These are phyloP conservation scores for Sebastes trivittatus DNA, from an alignment of 2,797 vertebrate genomes.

Conservation along the genomic window DNA sequence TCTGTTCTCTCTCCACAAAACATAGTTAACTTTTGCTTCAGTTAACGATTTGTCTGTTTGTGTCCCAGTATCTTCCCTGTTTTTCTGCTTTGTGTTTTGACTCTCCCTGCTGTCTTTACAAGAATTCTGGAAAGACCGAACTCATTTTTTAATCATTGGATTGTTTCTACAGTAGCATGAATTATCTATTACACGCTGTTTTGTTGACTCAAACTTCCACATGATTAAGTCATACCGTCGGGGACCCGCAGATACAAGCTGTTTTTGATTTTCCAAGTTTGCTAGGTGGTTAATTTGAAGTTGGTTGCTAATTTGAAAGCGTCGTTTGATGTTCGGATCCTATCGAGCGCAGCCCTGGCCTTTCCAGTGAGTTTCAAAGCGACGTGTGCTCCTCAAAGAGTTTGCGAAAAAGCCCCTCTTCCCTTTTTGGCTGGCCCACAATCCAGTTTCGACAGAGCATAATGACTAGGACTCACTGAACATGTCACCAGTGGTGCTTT, in stretches of 20 bases:
- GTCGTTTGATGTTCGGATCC: conserved; percentile 71
- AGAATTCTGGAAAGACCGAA: conserved; percentile 35
- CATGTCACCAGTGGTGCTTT: conserved; percentile 53
- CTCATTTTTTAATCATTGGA: conserved; percentile 30
- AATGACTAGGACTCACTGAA: conserved; percentile 70
- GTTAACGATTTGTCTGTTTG: conserved; percentile 37
- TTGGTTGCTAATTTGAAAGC: conserved; percentile 72
- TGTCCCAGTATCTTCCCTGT: conserved; percentile 17
- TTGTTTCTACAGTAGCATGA: conserved; percentile 62
- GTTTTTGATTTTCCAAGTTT: conserved; percentile 64
- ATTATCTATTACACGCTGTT: conserved; percentile 69
- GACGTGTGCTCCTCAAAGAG: conserved; percentile 61
- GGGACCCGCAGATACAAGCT: conserved; percentile 52
- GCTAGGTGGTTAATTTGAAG: conserved; percentile 74
- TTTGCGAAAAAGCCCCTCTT: conserved; percentile 46
- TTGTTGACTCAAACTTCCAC: conserved; percentile 71
- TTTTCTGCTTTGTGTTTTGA: conserved; percentile 9
- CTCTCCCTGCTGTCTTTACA: conserved; percentile 14
- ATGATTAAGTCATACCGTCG: conserved; percentile 71
- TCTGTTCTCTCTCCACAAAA: conserved; percentile 45
- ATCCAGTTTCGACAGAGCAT: conserved; percentile 58
- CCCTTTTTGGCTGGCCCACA: conserved; percentile 65
- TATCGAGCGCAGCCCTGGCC: conserved; percentile 44
- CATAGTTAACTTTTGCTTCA: conserved; percentile 52
- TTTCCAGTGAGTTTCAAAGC: conserved; percentile 68